Evolutionary conservation across 2,113 vertebrate genomes (phyloP).

Genomic region (Apodemus sylvaticus): DNA sequence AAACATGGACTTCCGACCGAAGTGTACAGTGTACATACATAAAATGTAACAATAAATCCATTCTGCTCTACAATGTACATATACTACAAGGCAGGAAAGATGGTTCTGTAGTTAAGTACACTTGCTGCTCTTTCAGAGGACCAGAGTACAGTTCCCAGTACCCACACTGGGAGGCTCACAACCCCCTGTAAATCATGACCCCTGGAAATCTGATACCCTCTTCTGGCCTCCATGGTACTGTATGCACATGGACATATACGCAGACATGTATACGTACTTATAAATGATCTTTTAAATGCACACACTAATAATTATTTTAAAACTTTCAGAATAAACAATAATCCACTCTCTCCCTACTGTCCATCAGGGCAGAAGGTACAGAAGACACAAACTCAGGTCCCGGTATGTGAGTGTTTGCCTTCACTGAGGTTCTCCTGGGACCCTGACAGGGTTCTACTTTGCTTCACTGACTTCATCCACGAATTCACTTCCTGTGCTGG

Average conservation of each 20-base stretch:
- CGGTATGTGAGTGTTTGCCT: fast-evolving
- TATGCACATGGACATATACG: not conserved
- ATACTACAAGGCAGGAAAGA: not conserved
- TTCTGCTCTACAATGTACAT: not conserved
- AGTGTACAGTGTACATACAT: no score
- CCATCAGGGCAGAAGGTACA: not conserved
- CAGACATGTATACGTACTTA: not conserved
- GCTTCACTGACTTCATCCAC: not conserved
- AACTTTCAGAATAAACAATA: not conserved
- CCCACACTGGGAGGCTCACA: not conserved
- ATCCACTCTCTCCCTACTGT: not conserved
- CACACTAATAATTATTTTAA: not conserved
- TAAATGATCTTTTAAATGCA: not conserved
- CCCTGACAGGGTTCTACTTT: not conserved
- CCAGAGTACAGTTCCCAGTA: not conserved
- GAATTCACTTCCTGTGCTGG: not conserved
- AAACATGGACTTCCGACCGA: not conserved
- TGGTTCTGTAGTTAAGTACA: not conserved
- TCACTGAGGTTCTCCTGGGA: not conserved
- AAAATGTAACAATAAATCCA: not conserved
- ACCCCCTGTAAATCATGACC: not conserved
- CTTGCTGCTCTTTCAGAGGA: not conserved
- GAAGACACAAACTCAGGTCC: fast-evolving
- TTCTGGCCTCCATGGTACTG: not conserved
- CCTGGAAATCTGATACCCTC: not conserved